Base-by-base conservation (phyloP, 2,113 vertebrate species). In the Turdus rufiventris region DNA sequence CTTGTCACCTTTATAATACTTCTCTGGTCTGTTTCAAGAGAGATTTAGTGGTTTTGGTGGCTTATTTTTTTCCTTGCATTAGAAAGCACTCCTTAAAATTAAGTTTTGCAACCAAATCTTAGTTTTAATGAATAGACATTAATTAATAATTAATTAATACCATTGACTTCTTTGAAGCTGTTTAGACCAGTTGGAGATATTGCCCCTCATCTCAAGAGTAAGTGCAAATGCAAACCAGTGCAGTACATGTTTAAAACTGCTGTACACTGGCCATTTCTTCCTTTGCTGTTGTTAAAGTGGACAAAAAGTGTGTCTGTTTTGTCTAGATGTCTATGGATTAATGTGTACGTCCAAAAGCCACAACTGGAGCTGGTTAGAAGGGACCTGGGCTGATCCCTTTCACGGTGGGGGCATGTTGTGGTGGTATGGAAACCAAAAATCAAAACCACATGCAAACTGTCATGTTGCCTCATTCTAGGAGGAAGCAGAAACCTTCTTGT, bases 371-470 rank as follows among this genome's bases (percentile, higher is more conserved):
- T 93, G 34, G 18, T 84, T 48, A 9, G 58, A 45, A 57, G 42
- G 54, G 26, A 45, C 33, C 7, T 21, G 9, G 50, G 36, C 79
- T 65, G 38, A 36, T 68, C 6, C 25, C 7, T 83, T 65, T 57
- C 33, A 8, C 0, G 2, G 15, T 8, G 9, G 3, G 8, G 6
- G 7, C 1, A 2, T 12, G 38, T n/a, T 38, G 15, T 57, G 42
- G 18, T 53, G 16, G 36, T 53, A 36, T 60, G 42, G 75, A 85
- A 93, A 62, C 34, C 18, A 50, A 42, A 83, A 88, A 62, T 79
- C 13, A 48, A 54, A 85, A 58, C 42, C 29, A 23, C 21, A 5
- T 66, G 26, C 9, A 8, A 42, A 15, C 33, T 63, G 5, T 76
- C 76, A 19, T 56, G 14, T 29, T 91, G 47, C 45, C 53, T 84